Conservation (phyloP, 92 coral and sea anemone species). For the Palythoa heliodiscus region DNA sequence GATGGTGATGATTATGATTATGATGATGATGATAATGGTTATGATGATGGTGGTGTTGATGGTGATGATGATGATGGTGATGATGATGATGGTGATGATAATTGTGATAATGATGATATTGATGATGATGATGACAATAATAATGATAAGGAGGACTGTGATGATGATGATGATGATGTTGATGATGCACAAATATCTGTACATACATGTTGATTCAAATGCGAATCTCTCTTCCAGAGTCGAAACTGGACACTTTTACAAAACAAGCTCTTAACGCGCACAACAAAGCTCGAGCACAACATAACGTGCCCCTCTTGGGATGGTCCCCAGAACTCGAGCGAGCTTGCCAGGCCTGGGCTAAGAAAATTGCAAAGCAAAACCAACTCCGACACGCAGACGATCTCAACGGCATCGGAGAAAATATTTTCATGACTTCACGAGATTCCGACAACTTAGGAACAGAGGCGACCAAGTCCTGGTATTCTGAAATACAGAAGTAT, state of each 20-base stretch:
- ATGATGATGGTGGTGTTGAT: no score
- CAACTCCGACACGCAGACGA: constrained; percentile 45
- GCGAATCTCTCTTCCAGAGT: not conserved
- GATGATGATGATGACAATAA: no score
- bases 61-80: no score
- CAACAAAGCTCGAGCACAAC: constrained; percentile 1
- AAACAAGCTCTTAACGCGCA: not conserved
- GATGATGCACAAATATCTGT: no score
- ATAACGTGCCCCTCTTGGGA: not conserved
- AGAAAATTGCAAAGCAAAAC: constrained; percentile 38
- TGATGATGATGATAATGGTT: no score
- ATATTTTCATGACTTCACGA: constrained; percentile 71
- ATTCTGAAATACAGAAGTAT: constrained; percentile 68
- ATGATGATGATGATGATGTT: no score
- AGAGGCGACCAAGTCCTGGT: constrained; percentile 74
- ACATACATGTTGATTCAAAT: no score
- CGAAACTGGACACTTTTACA: not conserved
- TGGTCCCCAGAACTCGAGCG: constrained; percentile 48
- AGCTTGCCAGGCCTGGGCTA: constrained; percentile 47
- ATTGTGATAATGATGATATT: no score
- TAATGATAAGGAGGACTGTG: no score
- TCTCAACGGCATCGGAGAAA: constrained; percentile 76
- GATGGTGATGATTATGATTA: no score
- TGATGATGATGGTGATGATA: no score
- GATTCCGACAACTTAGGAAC: constrained; percentile 63